Evolutionary conservation across 2,797 vertebrate species (phyloP).

Genomic region (Hippopotamyrus pictus): DNA sequence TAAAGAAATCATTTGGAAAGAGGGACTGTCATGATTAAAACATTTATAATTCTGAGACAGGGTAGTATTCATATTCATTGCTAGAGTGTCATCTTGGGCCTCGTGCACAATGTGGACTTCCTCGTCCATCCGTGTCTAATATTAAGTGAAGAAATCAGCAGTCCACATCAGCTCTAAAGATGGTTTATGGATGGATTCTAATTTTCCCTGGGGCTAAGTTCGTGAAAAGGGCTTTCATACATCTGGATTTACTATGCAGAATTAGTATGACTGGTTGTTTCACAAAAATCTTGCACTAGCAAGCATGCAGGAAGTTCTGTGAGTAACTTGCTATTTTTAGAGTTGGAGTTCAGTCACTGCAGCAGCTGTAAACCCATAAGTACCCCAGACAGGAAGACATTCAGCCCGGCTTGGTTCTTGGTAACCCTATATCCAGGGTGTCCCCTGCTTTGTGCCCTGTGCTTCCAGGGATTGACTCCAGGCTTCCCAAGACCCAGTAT

Average conservation of each 20-base stretch:
- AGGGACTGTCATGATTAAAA: background rate
- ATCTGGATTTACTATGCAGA: background rate
- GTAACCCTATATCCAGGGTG: background rate
- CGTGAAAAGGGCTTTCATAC: background rate
- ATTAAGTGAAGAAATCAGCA: background rate
- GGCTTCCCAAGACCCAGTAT: background rate
- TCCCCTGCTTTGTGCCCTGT: background rate
- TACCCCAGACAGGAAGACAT: background rate
- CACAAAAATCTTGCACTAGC: background rate
- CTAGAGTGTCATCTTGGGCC: background rate
- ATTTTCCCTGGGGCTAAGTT: slow-evolving; percentile 3
- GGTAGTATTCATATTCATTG: background rate
- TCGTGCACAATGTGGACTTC: background rate
- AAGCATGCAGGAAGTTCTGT: background rate
- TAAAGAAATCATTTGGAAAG: background rate
- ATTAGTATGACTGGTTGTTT: background rate
- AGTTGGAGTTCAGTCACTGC: background rate
- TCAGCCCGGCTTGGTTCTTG: background rate
- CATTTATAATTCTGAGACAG: background rate
- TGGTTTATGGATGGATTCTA: background rate
- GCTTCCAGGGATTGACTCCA: background rate
- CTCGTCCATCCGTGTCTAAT: background rate
- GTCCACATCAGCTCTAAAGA: background rate
- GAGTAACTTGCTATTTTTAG: background rate
- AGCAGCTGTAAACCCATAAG: background rate